phyloP scores from a whole-genome alignment of 1,140 invertebrate genomes.

The Lepidurus apus region DNA sequence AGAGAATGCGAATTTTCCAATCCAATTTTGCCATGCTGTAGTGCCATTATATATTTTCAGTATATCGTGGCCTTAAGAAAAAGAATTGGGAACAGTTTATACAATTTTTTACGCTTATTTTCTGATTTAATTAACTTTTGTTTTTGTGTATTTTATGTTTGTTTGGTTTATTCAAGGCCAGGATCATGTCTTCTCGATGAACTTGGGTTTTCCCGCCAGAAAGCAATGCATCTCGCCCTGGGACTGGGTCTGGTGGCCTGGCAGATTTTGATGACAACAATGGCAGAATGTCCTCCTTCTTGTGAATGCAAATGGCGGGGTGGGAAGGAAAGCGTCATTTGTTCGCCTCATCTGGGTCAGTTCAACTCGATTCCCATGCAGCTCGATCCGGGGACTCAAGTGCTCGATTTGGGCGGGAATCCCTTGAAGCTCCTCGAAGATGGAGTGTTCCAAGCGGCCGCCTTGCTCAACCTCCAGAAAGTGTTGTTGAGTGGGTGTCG shows the following conservation, averaged over 20 bases:
- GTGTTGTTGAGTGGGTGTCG: constrained; percentile 47
- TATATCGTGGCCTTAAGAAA: too few species aligned
- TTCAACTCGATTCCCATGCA: constrained; percentile 25
- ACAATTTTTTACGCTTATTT: too few species aligned
- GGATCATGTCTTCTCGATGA: constrained; percentile 7
- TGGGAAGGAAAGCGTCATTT: constrained; percentile 29
- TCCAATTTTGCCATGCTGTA: not conserved
- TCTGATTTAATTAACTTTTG: not conserved
- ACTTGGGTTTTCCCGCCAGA: constrained; percentile 18
- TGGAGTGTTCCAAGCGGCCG: constrained; percentile 23
- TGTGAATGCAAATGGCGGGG: constrained; percentile 31
- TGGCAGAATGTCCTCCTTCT: constrained; percentile 7
- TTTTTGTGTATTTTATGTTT: not conserved
- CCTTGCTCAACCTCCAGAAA: constrained; percentile 27
- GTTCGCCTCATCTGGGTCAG: constrained; percentile 7
- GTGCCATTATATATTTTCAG: not conserved
- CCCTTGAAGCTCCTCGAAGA: constrained; percentile 29
- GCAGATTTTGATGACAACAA: not conserved
- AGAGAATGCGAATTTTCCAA: not conserved
- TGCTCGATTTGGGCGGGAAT: constrained; percentile 33
- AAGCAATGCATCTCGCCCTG: not conserved
- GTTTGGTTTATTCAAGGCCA: not conserved
- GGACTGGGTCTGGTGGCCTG: not conserved
- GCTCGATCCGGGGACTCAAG: constrained; percentile 21
- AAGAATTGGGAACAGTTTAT: too few species aligned